Evolutionary conservation across 1,140 invertebrate genomes (phyloP), one percentile per base, ranked within the genome.

Genomic region (Bilobella aurantiaca): DNA sequence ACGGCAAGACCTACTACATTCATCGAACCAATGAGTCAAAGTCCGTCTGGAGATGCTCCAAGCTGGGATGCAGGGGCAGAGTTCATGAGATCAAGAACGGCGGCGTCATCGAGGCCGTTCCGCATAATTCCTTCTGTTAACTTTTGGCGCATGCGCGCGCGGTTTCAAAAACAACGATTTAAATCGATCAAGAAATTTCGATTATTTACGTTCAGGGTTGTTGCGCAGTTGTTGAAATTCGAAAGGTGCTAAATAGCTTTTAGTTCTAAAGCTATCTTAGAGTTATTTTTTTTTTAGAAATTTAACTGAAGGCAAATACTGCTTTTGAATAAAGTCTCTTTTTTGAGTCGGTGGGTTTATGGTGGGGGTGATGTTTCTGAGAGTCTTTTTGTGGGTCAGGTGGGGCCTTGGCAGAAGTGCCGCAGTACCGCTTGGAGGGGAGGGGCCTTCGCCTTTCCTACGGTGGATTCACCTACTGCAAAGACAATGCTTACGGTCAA

Each of bases 401-500:
- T 12, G 8, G 37, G 37, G n/a, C 37, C 37, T n/a, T n/a, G n/a
- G n/a, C 37, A 42, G 37, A 42, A n/a, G 37, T 42, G 8, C 37
- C 37, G n/a, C 8, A n/a, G 8, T 42, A 42, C 37, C 37, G n/a
- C n/a, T n/a, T 14, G 58, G 29, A 59, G 28, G 3, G 14, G 31
- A 14, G 58, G 14, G 58, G 58, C 16, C 8, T 27, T 21, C 25
- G 29, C 14, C 21, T 59, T 30, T 21, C 31, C 21, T 59, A 27
- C 58, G 29, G 29, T 29, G 58, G 58, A 28, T 59, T 59, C 28
- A 59, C 58, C 12, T 59, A 27, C 58, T 59, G 29, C 58, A 59
- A 59, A 29, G 58, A 59, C 31, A 59, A 59, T 29, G 28, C 12
- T 59, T 29, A 29, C 31, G 58, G 58, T 12, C n/a, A 8, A 8